Conservation (phyloP, 2,113 vertebrate genomes). For the Sphaerodactylus townsendi region DNA sequence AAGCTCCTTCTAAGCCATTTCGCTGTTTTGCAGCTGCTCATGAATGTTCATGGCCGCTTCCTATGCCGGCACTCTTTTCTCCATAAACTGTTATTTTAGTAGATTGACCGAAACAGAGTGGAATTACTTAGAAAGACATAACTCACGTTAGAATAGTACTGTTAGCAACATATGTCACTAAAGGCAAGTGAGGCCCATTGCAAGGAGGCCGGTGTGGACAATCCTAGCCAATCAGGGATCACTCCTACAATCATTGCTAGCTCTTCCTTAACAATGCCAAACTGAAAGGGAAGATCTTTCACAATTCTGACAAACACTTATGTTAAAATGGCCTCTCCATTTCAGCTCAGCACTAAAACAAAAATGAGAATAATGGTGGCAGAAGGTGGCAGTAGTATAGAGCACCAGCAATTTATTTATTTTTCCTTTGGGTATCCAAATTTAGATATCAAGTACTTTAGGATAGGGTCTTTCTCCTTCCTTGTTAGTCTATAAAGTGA, state of each 20-base stretch:
- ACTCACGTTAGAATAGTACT: too few relatives aligned
- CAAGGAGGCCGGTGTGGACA: too few relatives aligned
- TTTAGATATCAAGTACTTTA: not conserved
- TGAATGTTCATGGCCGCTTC: not conserved
- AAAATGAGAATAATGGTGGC: not conserved
- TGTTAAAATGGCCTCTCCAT: not conserved
- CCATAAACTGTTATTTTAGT: not conserved
- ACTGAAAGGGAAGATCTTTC: conserved; percentile 10
- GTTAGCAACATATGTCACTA: not conserved
- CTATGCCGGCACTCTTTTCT: not conserved
- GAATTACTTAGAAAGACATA: too few relatives aligned
- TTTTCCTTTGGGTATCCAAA: too few relatives aligned
- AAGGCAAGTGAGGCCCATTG: not conserved
- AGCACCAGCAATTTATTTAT: not conserved
- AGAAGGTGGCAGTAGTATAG: not conserved
- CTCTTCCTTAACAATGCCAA: not conserved
- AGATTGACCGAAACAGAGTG: not conserved
- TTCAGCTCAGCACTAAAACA: too few relatives aligned
- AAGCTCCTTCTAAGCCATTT: too few relatives aligned
- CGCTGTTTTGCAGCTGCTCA: too few relatives aligned
- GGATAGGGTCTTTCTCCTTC: not conserved
- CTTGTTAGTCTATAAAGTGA: not conserved
- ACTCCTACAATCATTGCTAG: not conserved
- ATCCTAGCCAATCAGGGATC: not conserved
- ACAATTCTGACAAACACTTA: conserved; percentile 32